Base-by-base conservation (phyloP, 2,888 invertebrate genomes). In the Ceramica pisi region DNA sequence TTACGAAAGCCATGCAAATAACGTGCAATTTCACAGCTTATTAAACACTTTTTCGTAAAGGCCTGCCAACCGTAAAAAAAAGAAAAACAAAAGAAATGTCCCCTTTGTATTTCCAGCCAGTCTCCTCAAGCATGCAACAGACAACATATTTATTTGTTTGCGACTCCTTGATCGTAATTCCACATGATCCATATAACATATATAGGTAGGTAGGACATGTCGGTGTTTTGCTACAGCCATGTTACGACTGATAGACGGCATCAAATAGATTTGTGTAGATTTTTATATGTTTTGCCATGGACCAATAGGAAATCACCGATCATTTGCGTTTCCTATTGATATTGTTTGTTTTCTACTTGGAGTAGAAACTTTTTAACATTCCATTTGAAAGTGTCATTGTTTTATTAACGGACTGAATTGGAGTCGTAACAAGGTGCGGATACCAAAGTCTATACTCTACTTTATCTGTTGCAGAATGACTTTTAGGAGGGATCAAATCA, bases 71-170 rank as follows among this genome's bases (percentile, higher is more conserved):
- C 12, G 16, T 14, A 71, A 12, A 48, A 71, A 59, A 41, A 19
- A 50, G 26, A 12, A 67, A 26, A 64, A 50, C 23, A 62, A 3
- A 35, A 73, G 8, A 46, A 44, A n/a, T 23, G 10, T 77, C 38
- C 23, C 10, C n/a, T 71, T 44, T 44, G 23, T 35, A 35, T 35
- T 23, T 35, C 31, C 23, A 57, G 41, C 6, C 50, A 44, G 56
- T n/a, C 19, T 60, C 12, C 50, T 56, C 55, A 71, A 78, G 55
- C 50, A 78, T 70, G 38, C 78, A 73, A 57, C 38, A 44, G 48
- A 70, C 53, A 71, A 71, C 74, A 61, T 71, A 78, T 74, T 71
- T 78, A 56, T 71, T 61, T 74, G 78, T 74, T 74, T 78, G 60
- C 1, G 60, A 61, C 21, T 59, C 57, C 38, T 26, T 16, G 55